A percentile compares a stretch with the other conserved stretches of the same genome.
phyloP scores from a whole-genome alignment of 2,797 vertebrate genomes.

The Spinibarbus caldwelli region DNA sequence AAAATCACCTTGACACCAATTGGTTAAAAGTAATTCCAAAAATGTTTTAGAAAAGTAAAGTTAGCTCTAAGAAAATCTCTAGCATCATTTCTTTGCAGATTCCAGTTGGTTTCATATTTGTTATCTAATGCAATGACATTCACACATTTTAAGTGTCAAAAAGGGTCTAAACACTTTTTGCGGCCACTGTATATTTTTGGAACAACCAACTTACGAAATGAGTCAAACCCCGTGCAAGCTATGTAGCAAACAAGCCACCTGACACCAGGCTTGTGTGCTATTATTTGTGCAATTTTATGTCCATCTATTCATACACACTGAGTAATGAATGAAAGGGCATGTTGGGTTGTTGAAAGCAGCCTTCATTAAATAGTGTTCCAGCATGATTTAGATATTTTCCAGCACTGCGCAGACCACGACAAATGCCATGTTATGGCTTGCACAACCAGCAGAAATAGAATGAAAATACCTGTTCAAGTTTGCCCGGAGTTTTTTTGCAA shows the following conservation, averaged over 20 bases:
- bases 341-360: constrained; percentile 56
- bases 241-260: constrained; percentile 56
- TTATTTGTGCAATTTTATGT: constrained; percentile 67
- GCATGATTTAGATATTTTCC: constrained; percentile 62
- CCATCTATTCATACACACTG: constrained; percentile 75
- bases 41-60: neutral
- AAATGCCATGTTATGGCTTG: constrained; percentile 56
- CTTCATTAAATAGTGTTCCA: constrained; percentile 56
- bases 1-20: constrained; percentile 1
- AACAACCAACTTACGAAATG: constrained; percentile 59
- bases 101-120: too few species aligned
- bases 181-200: constrained; percentile 38
- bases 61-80: neutral
- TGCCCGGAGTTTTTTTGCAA: constrained; percentile 41
- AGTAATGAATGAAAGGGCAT: constrained; percentile 75
- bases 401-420: constrained; percentile 57
- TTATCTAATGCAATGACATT: neutral
- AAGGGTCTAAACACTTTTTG: constrained; percentile 7
- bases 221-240: constrained; percentile 61
- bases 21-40: constrained; percentile 2
- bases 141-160: neutral
- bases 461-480: constrained; percentile 53
- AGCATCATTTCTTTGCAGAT: neutral
- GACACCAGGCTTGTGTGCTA: constrained; percentile 56
- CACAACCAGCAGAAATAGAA: constrained; percentile 46